Percentiles rank a stretch among this genome's conserved stretches.
Evolutionary conservation across 2,888 invertebrate genomes (phyloP).

Genomic region (Endomychus coccineus): DNA sequence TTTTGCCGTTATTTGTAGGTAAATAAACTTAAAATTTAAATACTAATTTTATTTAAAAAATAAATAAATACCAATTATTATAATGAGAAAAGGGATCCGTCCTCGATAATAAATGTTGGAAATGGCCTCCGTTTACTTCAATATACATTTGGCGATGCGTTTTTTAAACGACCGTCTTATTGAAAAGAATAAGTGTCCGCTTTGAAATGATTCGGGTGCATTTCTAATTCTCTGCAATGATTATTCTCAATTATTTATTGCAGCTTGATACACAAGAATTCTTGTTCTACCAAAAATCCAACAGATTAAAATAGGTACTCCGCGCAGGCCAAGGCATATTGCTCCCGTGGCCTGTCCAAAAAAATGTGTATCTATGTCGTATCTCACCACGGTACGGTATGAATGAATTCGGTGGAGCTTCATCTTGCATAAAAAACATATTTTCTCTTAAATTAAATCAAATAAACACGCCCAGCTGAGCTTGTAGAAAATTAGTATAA

Average conservation of each 20-base stretch:
- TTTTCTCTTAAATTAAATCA: neutral
- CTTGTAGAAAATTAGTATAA: neutral
- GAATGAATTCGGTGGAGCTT: neutral
- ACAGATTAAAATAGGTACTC: neutral
- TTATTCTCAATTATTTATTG: neutral
- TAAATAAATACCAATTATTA: no score
- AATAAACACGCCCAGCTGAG: no score
- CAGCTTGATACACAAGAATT: neutral
- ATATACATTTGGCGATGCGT: constrained; percentile 1
- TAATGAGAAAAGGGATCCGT: no score
- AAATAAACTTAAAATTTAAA: no score
- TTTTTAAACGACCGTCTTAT: neutral
- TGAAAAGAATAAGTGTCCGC: neutral
- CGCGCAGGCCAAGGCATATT: no score
- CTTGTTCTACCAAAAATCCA: neutral
- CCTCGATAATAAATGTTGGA: no score
- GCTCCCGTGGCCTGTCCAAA: no score
- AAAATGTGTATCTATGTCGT: neutral
- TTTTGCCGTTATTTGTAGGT: no score
- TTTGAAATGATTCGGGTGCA: neutral
- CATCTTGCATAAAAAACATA: constrained; percentile 1
- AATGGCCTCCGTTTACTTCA: no score
- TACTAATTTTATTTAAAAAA: no score
- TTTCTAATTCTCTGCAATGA: constrained; percentile 1
- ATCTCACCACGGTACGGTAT: neutral